Conservation (phyloP, 1,140 invertebrate genomes). For the Papilio xuthus region DNA sequence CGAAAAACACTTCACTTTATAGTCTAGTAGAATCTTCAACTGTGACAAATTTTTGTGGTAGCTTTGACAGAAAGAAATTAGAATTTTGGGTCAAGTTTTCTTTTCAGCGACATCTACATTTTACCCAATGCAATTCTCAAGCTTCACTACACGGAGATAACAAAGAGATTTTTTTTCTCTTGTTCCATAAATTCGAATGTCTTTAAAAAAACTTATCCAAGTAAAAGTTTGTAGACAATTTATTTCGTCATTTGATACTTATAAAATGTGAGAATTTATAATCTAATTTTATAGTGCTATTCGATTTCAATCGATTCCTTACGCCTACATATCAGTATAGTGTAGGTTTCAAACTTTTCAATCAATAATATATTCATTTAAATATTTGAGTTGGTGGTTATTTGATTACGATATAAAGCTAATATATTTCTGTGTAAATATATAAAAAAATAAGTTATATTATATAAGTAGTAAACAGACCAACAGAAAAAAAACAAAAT, state of each 20-base stretch:
- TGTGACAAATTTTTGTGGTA: constrained; percentile 31
- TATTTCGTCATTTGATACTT: constrained; percentile 9
- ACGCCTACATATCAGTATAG: background rate
- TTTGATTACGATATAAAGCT: background rate
- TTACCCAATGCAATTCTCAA: constrained; percentile 27
- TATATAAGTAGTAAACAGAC: background rate
- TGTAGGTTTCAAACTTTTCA: constrained; percentile 13
- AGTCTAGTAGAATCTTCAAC: constrained; percentile 10
- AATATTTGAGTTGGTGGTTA: background rate
- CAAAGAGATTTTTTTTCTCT: constrained; percentile 20
- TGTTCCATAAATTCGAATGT: background rate
- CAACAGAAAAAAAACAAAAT: background rate
- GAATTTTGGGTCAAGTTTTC: constrained; percentile 37
- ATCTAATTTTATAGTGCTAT: constrained; percentile 7
- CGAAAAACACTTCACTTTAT: constrained; percentile 18
- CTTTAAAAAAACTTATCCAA: background rate
- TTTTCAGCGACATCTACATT: constrained; percentile 32
- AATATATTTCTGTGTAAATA: background rate
- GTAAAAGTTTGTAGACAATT: background rate
- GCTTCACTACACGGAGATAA: constrained; percentile 23
- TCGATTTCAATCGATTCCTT: constrained; percentile 4
- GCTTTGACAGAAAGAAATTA: constrained; percentile 36
- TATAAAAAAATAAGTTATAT: too few species aligned
- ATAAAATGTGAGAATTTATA: constrained; percentile 21
- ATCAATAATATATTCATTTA: constrained; percentile 15